Evolutionary conservation across 2,113 vertebrate species (phyloP), one percentile per base, ranked within the genome.

Genomic region (Tringa solitaria): DNA sequence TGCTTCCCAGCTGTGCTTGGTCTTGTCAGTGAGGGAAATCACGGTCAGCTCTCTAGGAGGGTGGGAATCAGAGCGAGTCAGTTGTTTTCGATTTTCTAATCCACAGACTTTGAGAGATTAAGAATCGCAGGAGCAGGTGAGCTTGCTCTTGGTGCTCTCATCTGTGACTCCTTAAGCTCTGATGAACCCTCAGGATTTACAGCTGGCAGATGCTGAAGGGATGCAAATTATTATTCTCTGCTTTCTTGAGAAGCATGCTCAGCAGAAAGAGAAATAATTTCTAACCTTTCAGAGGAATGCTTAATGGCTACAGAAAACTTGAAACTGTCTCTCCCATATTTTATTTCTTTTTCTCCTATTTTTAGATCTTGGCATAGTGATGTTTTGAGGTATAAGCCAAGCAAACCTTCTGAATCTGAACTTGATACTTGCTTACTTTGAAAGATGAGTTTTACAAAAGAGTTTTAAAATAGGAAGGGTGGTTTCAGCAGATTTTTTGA

Each of bases 1-100:
- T 54, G 43, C 59, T 83, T 84, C 65, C 65, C n/a, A 57, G 37
- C 45, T 3, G 1, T 54, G 28, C 43, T 35, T 94, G 39, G 23
- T n/a, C 54, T 65, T 0, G 0, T 9, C 1, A 1, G 4, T 20
- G 6, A 27, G n/a, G 9, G 39, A 74, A 59, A 19, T 63, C 8
- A 4, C 16, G 48, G 37, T 84, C 35, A 20, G 50, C 37, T 65
- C 68, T 84, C 24, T n/a, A 68, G 37, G 45, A 80, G 33, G 32
- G 27, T 65, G 19, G 65, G 46, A 89, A 28, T 65, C 6, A 2
- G 33, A 83, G 33, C 4, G 1, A 94, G 48, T 68, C 16, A n/a
- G 20, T 86, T 75, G 74, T 41, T 64, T 93, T 89, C 0, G 0
- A 41, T 89, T 91, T 95, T 87, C 59, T 88, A 69, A 81, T 81